Evolutionary conservation across 2,888 invertebrate species (phyloP).

Genomic region (Parnassius smintheus): DNA sequence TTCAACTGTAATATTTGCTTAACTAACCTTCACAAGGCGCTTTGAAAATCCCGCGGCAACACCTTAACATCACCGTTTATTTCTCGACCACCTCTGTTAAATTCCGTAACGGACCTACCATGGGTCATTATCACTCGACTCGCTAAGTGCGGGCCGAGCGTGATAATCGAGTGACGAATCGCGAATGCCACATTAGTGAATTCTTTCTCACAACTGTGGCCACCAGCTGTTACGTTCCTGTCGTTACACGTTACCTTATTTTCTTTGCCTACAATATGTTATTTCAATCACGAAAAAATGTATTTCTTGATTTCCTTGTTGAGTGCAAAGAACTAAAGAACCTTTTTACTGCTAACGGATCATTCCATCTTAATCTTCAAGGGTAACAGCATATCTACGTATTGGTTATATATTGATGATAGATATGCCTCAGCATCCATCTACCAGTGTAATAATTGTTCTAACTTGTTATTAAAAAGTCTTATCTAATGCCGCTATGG

Average conservation of each 20-base stretch:
- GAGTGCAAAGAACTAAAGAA: too few species aligned
- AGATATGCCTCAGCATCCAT: too few species aligned
- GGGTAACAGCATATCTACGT: too few species aligned
- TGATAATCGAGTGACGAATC: constrained; percentile 31
- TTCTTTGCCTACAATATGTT: constrained; percentile 5
- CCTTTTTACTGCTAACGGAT: too few species aligned
- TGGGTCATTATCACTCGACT: constrained; percentile 25
- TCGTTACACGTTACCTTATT: constrained; percentile 11
- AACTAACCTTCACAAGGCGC: constrained; percentile 9
- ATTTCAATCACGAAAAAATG: constrained; percentile 23
- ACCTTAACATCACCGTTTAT: not conserved
- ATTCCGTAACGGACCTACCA: constrained; percentile 25
- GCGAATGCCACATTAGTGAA: constrained; percentile 32
- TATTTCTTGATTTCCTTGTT: constrained; percentile 15
- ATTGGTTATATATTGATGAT: too few species aligned
- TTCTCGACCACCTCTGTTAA: constrained; percentile 22
- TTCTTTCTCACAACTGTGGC: constrained; percentile 28
- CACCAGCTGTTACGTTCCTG: constrained; percentile 21
- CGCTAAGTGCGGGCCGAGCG: constrained; percentile 25
- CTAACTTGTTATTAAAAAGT: too few species aligned
- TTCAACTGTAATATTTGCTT: not conserved
- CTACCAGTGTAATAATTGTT: too few species aligned
- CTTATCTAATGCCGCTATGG: too few species aligned
- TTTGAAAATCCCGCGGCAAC: constrained; percentile 9
- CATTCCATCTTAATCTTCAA: too few species aligned